Conservation (phyloP, 1,140 invertebrate genomes). For the Euwallacea fornicatus region DNA sequence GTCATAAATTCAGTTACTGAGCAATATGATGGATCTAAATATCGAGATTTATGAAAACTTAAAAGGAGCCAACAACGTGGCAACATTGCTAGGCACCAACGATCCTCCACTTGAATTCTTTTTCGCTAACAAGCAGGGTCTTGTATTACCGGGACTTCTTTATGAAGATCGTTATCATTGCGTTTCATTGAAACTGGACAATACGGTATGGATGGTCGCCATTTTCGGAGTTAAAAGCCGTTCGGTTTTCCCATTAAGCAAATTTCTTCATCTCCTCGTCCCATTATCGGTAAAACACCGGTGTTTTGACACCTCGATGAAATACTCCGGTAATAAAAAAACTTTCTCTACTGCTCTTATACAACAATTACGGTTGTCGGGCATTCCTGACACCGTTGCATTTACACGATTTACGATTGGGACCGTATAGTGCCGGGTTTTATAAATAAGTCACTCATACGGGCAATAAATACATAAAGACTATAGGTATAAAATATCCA, state of each 20-base stretch:
- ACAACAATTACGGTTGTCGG: conserved; percentile 7
- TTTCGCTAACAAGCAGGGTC: conserved; percentile 27
- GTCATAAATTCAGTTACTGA: too few relatives aligned
- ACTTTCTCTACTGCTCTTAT: conserved; percentile 7
- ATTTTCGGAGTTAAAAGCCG: conserved; percentile 8
- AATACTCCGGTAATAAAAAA: conserved; percentile 1
- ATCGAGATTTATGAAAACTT: too few relatives aligned
- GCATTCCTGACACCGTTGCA: conserved; percentile 16
- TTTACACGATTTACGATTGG: conserved; percentile 14
- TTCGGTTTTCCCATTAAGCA: too few relatives aligned
- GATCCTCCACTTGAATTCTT: conserved; percentile 22
- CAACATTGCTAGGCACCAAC: conserved; percentile 10
- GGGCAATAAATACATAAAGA: conserved; percentile 6
- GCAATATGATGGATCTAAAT: too few relatives aligned
- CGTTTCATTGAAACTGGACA: conserved; percentile 23
- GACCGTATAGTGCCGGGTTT: background rate
- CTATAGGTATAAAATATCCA: background rate
- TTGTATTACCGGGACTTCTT: conserved; percentile 24
- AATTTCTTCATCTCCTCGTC: too few relatives aligned
- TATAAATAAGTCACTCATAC: conserved; percentile 15
- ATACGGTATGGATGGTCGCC: conserved; percentile 2
- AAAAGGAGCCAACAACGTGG: background rate
- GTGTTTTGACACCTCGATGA: conserved; percentile 9
- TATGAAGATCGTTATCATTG: conserved; percentile 28
- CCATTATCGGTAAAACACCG: too few relatives aligned